Percentiles rank a stretch among this genome's conserved stretches.
phyloP scores from a whole-genome alignment of 2,797 vertebrate genomes.

The Luscinia luscinia region DNA sequence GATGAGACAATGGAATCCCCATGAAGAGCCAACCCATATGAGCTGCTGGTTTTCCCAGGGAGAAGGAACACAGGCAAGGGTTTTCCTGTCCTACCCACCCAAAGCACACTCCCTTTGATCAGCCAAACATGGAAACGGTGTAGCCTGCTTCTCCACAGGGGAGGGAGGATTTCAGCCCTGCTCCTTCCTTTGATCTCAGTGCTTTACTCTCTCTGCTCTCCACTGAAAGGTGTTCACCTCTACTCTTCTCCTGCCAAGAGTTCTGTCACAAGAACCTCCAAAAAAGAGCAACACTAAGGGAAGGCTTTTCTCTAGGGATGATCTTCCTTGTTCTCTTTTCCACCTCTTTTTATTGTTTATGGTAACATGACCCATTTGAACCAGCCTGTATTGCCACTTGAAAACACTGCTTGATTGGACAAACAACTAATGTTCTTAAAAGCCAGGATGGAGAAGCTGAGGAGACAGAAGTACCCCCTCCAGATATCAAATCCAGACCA shows the following conservation, averaged over 20 bases:
- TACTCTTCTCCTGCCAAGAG: not conserved
- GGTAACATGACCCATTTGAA: not conserved
- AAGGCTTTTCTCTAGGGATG: not conserved
- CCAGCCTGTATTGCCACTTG: not conserved
- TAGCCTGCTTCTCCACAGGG: not conserved
- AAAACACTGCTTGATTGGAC: not conserved
- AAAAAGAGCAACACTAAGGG: not conserved
- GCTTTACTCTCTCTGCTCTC: not conserved
- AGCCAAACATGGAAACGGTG: not conserved
- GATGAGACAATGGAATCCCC: not conserved
- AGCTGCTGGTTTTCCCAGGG: not conserved
- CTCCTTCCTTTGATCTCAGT: not conserved
- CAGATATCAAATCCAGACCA: not conserved
- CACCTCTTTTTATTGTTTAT: not conserved
- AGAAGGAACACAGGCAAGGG: not conserved
- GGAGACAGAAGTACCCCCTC: not conserved
- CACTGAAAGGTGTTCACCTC: not conserved
- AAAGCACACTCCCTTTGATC: not conserved
- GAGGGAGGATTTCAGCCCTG: not conserved
- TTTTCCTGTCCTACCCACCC: not conserved
- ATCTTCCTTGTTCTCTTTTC: not conserved
- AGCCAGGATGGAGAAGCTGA: not conserved
- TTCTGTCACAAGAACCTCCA: not conserved
- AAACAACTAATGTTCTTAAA: not conserved
- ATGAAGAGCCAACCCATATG: accelerated